A percentile compares a stretch with the other conserved stretches of the same genome.
phyloP scores from a whole-genome alignment of 1,140 invertebrate genomes.

The Lamellibrachia luymesi region DNA sequence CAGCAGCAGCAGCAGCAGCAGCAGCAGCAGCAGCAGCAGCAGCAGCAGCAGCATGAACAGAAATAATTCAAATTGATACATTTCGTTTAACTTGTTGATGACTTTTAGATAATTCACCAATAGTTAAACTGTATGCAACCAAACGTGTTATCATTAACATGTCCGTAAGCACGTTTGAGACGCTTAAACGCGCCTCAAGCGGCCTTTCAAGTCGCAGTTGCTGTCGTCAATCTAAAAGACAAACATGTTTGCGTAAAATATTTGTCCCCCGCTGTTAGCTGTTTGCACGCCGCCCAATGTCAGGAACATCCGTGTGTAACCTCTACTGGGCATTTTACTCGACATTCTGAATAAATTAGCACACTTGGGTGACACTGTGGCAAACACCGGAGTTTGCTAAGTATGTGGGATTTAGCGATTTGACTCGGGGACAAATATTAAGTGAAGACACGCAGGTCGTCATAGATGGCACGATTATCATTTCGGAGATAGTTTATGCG shows the following conservation, averaged over 20 bases:
- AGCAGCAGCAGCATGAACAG: background rate
- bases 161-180: background rate
- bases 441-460: background rate
- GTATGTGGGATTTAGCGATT: background rate
- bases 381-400: background rate
- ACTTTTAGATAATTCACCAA: background rate
- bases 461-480: background rate
- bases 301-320: background rate
- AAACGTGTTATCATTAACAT: background rate
- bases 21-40: too few species aligned
- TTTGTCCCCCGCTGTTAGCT: background rate
- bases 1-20: too few species aligned
- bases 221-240: background rate
- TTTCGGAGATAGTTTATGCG: background rate
- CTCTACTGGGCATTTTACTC: background rate
- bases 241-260: background rate
- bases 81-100: background rate
- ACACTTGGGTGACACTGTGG: background rate
- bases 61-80: background rate
- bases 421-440: background rate
- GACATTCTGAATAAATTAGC: background rate
- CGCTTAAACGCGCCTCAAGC: background rate
- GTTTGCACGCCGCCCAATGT: background rate
- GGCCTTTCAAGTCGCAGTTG: background rate
- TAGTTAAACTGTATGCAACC: background rate